Percentiles rank a stretch among this genome's conserved stretches.
Evolutionary conservation across 2,797 vertebrate genomes (phyloP).

Genomic region (Gambelia wislizenii): DNA sequence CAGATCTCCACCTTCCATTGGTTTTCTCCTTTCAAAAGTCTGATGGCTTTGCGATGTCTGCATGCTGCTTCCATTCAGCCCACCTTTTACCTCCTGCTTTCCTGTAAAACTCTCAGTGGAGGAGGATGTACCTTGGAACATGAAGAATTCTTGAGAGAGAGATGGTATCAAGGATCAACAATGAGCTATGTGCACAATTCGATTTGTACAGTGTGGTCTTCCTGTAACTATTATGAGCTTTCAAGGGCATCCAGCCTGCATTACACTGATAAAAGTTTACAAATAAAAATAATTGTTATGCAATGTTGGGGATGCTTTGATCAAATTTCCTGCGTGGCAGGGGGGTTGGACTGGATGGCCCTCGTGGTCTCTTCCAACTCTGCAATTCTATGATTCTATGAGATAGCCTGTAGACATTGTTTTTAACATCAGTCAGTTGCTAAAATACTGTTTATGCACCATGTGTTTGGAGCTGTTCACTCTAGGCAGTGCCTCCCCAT

Average conservation of each 20-base stretch:
- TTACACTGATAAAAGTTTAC: not conserved
- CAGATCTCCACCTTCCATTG: not conserved
- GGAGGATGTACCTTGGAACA: too few species aligned
- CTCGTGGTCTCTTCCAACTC: too few species aligned
- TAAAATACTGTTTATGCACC: not conserved
- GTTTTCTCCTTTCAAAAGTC: not conserved
- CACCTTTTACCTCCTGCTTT: not conserved
- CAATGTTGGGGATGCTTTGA: too few species aligned
- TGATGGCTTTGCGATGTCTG: not conserved
- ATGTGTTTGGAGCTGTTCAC: conserved; percentile 6
- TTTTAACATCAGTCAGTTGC: not conserved
- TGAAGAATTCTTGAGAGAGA: not conserved
- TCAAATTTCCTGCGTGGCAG: too few species aligned
- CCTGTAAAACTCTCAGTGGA: not conserved
- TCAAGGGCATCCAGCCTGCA: not conserved
- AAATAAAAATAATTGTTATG: not conserved
- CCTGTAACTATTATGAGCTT: not conserved
- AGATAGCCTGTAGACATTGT: conserved; percentile 3
- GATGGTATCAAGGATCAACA: not conserved
- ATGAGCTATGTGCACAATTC: accelerated
- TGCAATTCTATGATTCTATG: too few species aligned
- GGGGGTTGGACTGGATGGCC: too few species aligned
- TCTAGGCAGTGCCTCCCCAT: not conserved
- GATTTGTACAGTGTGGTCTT: not conserved
- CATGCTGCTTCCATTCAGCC: not conserved